Conservation (phyloP, 2,888 invertebrate species). For the Abrostola triplasia region DNA sequence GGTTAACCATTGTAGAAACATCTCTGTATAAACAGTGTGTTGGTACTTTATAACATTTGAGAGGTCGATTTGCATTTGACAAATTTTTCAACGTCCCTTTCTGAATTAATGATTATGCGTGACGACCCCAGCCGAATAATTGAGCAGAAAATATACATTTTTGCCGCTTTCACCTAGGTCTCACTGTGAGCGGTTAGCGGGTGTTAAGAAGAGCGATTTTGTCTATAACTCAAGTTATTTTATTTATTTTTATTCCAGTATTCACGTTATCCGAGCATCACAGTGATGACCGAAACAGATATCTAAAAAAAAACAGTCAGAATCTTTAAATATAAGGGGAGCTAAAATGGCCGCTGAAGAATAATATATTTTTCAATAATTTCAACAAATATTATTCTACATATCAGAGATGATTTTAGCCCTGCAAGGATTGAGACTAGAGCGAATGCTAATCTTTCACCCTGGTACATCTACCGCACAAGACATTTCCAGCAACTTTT, state of each 20-base stretch:
- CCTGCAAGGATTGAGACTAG: too few species aligned
- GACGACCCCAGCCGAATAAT: constrained; percentile 66
- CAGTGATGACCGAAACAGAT: too few species aligned
- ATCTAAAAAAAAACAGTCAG: too few species aligned
- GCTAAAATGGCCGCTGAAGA: too few species aligned
- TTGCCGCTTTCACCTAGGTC: constrained; percentile 38
- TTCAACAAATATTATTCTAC: too few species aligned
- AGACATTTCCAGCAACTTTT: too few species aligned
- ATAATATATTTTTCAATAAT: too few species aligned
- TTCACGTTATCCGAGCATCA: too few species aligned
- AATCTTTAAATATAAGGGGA: too few species aligned
- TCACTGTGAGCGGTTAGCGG: constrained; percentile 43
- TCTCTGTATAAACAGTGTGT: constrained; percentile 30
- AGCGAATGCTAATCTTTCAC: neutral
- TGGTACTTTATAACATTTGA: constrained; percentile 46
- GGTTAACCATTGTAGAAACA: constrained; percentile 48
- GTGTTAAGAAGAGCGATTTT: neutral
- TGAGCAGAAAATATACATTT: constrained; percentile 71
- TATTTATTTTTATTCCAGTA: constrained; percentile 4
- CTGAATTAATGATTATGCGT: constrained; percentile 72
- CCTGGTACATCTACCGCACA: too few species aligned
- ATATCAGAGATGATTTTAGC: too few species aligned
- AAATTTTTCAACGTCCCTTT: constrained; percentile 57
- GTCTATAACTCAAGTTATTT: neutral
- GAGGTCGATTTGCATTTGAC: constrained; percentile 67